These are phyloP conservation scores for Cantharis nigra DNA, from an alignment of 2,888 invertebrate genomes.

Conservation along the genomic window DNA sequence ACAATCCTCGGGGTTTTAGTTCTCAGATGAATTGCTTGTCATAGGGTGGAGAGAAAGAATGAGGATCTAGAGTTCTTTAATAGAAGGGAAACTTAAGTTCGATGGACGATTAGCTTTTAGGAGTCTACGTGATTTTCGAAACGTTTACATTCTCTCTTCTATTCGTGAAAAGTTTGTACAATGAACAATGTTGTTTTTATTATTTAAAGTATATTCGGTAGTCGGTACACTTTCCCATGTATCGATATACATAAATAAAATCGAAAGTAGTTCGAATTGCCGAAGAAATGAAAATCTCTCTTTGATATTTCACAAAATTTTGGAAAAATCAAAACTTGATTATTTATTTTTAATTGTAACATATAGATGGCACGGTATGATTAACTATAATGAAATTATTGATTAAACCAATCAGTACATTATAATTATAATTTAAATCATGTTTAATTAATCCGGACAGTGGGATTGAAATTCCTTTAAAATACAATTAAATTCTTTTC, in stretches of 20 bases:
- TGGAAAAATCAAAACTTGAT: neutral
- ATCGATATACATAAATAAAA: neutral
- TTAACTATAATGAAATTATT: too few species aligned
- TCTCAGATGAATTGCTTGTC: conserved; percentile 19
- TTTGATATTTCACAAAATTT: neutral
- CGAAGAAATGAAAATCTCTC: neutral
- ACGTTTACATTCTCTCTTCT: conserved; percentile 15
- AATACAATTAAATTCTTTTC: neutral
- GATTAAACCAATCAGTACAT: too few species aligned
- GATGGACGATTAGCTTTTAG: conserved; percentile 16
- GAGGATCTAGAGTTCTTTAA: conserved; percentile 14
- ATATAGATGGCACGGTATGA: too few species aligned
- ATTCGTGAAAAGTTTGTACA: conserved; percentile 6
- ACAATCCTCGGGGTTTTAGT: conserved; percentile 13
- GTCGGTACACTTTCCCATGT: neutral
- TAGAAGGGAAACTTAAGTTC: conserved; percentile 10
- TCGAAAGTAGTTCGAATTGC: neutral
- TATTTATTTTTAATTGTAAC: too few species aligned
- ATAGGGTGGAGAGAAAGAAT: conserved; percentile 11
- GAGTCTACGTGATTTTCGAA: conserved; percentile 17
- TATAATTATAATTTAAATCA: too few species aligned
- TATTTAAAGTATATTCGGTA: neutral
- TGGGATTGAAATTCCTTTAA: neutral
- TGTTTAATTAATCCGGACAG: neutral
- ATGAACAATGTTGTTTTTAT: conserved; percentile 1